Evolutionary conservation across 2,888 invertebrate genomes (phyloP), one percentile per base, ranked within the genome.

Genomic region (Bruchidius siliquastri): DNA sequence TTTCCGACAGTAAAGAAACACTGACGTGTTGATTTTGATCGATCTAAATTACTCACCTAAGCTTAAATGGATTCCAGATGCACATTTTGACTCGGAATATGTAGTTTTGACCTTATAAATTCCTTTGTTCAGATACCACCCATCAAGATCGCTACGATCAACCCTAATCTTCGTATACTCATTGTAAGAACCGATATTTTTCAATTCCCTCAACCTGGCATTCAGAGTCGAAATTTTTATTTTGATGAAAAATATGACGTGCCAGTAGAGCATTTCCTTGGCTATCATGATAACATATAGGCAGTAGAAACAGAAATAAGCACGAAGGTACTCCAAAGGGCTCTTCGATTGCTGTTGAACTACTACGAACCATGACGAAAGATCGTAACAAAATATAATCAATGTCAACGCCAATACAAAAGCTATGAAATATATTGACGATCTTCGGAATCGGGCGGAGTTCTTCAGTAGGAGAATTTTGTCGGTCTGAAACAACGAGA

Each of bases 181-280:
- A 13, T 49, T 49, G 18, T 49, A 49, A 49, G 49, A 49, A 18
- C 49, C 18, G 0, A 13, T 13, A 8, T 72, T 70, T 71, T 73
- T 75, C 18, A 76, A 21, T 1, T 69, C 68, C 10, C 20, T 22
- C 21, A 77, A 32, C 20, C 71, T 69, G 22, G 26, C 70, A 20
- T 78, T 76, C 69, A 78, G 67, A 13, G 69, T 72, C 26, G 72
- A 72, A 22, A 91, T 89, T 21, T 91, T 87, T 66, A 89, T 87
- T 26, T 88, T 88, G 22, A 91, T 87, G 3, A 90, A 90, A 72
- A 90, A 87, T 0, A 90, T 88, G 0, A 89, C 87, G 78, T 91
- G 88, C 49, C 90, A 90, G 74, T 90, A 91, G 81, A 91, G 91
- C 0, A 91, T 85, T 81, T 90, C 90, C 80, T 91, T 84, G 68